These are phyloP conservation scores for Prosopocoilus inquinatus DNA, from an alignment of 2,888 invertebrate species.

Conservation along the genomic window DNA sequence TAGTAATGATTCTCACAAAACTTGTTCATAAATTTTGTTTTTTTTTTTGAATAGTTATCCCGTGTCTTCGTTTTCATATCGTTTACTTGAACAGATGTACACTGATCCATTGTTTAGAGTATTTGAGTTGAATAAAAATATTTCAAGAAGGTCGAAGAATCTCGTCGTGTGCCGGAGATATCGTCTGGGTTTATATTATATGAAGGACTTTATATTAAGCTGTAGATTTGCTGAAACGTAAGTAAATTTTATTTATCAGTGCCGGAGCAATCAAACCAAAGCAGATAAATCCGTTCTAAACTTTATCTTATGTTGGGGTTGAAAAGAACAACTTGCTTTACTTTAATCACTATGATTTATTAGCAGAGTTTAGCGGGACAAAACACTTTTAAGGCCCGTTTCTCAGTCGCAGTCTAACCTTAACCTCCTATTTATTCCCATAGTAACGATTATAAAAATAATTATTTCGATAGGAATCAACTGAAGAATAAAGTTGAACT, in stretches of 20 bases:
- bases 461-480: too few relatives aligned
- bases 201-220: constrained; percentile 68
- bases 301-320: too few relatives aligned
- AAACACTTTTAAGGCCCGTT: too few relatives aligned
- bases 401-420: too few relatives aligned
- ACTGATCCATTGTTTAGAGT: constrained; percentile 76
- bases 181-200: constrained; percentile 65
- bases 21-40: neutral
- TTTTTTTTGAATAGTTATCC: constrained; percentile 57
- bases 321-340: too few relatives aligned
- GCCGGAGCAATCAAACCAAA: too few relatives aligned
- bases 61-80: constrained; percentile 79
- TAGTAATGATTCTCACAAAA: constrained; percentile 14
- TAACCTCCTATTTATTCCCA: too few relatives aligned
- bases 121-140: constrained; percentile 65
- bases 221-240: constrained; percentile 68
- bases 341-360: too few relatives aligned
- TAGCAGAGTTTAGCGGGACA: too few relatives aligned
- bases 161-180: constrained; percentile 61
- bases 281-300: too few relatives aligned
- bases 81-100: constrained; percentile 73
- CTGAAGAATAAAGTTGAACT: too few relatives aligned
- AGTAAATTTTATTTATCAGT: constrained; percentile 40
- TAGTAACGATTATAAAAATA: too few relatives aligned
- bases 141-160: constrained; percentile 63